Conservation (phyloP, 2,113 vertebrate genomes). For the Xiphophorus hellerii region DNA sequence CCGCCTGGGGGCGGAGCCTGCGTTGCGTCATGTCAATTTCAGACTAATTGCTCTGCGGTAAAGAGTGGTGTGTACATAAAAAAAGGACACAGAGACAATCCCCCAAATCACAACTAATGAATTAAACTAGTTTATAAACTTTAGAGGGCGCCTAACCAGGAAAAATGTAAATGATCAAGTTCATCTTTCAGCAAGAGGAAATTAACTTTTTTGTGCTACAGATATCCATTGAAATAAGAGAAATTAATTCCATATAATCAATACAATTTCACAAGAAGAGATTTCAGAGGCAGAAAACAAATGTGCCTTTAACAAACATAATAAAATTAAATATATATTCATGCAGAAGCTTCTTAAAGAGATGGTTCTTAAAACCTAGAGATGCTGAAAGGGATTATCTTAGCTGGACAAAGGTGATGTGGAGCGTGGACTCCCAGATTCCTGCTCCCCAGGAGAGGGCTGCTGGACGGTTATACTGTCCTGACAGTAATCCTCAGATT, state of each 20-base stretch:
- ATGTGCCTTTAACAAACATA: background rate
- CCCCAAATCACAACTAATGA: too few species aligned
- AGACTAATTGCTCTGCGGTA: too few species aligned
- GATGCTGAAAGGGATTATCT: slow-evolving; percentile 30
- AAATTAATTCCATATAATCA: background rate
- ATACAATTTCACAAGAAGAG: background rate
- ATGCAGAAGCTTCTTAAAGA: background rate
- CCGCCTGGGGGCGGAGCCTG: too few species aligned
- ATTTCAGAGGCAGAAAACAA: background rate
- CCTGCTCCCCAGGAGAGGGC: slow-evolving; percentile 56
- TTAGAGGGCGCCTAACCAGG: background rate
- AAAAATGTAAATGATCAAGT: background rate
- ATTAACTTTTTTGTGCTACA: background rate
- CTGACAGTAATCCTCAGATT: slow-evolving; percentile 78
- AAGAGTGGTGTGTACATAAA: too few species aligned
- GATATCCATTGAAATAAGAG: background rate
- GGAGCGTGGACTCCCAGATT: slow-evolving; percentile 47
- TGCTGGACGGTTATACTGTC: slow-evolving; percentile 60
- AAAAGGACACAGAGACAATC: too few species aligned
- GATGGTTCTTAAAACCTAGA: slow-evolving; percentile 2
- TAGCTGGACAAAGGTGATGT: slow-evolving; percentile 21
- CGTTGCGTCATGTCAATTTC: too few species aligned
- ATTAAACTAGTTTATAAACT: too few species aligned
- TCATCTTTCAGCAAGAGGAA: background rate
- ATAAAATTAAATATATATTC: background rate